A percentile compares a stretch with the other conserved stretches of the same genome.
phyloP scores from a whole-genome alignment of 2,797 vertebrate species.

The Dryobates pubescens region DNA sequence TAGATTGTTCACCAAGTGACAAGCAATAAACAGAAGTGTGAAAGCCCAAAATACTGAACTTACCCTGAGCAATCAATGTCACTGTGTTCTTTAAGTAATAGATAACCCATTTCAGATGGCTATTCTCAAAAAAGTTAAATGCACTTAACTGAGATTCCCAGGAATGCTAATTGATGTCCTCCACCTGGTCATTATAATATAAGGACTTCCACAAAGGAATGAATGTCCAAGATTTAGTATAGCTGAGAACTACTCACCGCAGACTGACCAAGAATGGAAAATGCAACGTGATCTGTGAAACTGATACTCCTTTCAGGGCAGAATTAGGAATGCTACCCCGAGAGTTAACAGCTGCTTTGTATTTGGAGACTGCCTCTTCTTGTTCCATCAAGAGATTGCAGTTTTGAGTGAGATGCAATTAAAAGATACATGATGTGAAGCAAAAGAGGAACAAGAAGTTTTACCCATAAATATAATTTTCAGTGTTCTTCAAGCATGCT shows the following conservation, averaged over 20 bases:
- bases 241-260: neutral
- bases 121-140: neutral
- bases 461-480: neutral
- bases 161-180: neutral
- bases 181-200: neutral
- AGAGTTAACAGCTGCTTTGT: neutral
- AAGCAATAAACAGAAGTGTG: neutral
- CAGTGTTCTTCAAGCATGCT: neutral
- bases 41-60: neutral
- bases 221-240: neutral
- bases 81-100: constrained; percentile 25
- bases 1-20: neutral
- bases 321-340: neutral
- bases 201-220: neutral
- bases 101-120: neutral
- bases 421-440: neutral
- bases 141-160: neutral
- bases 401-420: neutral
- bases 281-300: neutral
- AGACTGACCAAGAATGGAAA: neutral
- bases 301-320: neutral
- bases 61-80: constrained; percentile 47
- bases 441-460: neutral
- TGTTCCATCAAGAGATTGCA: neutral
- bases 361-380: neutral